phyloP scores from a whole-genome alignment of 2,888 invertebrate species.

The Podotricha telesiphe region DNA sequence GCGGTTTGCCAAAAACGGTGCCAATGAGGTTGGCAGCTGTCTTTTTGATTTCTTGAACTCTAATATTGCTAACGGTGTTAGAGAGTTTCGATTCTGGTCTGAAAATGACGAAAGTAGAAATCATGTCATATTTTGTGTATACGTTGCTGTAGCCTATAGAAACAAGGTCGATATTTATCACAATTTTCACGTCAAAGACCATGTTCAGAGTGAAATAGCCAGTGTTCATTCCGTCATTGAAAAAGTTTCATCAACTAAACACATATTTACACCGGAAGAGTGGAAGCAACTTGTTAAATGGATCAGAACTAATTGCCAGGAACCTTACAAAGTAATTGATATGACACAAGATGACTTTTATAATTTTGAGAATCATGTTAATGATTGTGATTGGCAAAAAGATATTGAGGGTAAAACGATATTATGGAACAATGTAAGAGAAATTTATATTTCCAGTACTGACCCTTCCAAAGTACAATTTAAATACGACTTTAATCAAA shows the following conservation, averaged over 20 bases:
- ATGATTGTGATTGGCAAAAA: slow-evolving; percentile 14
- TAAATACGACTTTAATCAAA: slow-evolving; percentile 14
- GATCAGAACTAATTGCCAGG: slow-evolving; percentile 11
- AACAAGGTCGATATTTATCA: slow-evolving; percentile 19
- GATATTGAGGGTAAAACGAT: slow-evolving; percentile 1
- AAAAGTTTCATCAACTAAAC: slow-evolving; percentile 22
- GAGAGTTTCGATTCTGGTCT: slow-evolving; percentile 24
- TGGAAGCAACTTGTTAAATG: slow-evolving; percentile 20
- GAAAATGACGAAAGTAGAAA: slow-evolving; percentile 19
- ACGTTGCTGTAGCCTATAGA: neutral
- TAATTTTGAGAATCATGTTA: slow-evolving; percentile 5
- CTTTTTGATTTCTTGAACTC: slow-evolving; percentile 14
- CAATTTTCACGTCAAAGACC: slow-evolving; percentile 21
- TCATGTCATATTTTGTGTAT: slow-evolving; percentile 15
- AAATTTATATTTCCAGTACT: slow-evolving; percentile 18
- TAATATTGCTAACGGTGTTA: slow-evolving; percentile 18
- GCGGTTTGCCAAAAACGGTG: slow-evolving; percentile 11
- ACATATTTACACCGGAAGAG: slow-evolving; percentile 24
- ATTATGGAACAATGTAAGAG: slow-evolving; percentile 16
- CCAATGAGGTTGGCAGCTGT: slow-evolving; percentile 15
- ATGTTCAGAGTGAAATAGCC: slow-evolving; percentile 11
- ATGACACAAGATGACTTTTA: slow-evolving; percentile 24
- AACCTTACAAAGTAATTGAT: slow-evolving; percentile 8
- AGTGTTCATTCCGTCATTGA: slow-evolving; percentile 17
- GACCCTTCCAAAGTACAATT: slow-evolving; percentile 21